Base-by-base conservation (phyloP, 2,888 invertebrate species). In the Aspidiotus destructor region DNA sequence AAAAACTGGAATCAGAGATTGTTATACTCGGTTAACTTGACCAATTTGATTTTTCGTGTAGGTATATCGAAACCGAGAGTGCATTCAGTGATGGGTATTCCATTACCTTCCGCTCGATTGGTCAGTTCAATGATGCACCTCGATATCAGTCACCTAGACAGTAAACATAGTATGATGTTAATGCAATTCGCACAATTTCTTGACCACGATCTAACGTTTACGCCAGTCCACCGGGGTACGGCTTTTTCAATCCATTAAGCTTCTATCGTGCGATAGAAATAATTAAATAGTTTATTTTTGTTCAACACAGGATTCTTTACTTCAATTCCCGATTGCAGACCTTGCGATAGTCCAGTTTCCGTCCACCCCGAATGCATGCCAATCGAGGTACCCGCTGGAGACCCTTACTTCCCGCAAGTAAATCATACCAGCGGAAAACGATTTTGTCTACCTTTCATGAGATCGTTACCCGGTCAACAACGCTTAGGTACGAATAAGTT, bases 161-260 rank as follows among this genome's bases (percentile, higher is more conserved):
- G 86, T 0, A 82, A 92, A 8, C 94, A 95, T 78, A 89, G 92
- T 0, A 80, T 95, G 16, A 90, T 95, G 88, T 84, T 89, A 54
- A 96, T 96, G 95, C 95, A 95, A 80, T 95, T 86, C 75, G 95
- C 93, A 0, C 95, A 96, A 77, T 88, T 97, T 75, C 77, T 96
- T 17, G 96, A 96, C 77, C 96, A 96, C 79, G 96, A 96, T 77
- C 81, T 97, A 63, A 95, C 95, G 0, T 86, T 94, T 84, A 94
- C 95, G 0, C 96, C 93, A 1, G 91, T 92, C 68, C 91, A 89
- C 75, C 90, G 90, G 81, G 91, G 85, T 83, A 74, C 28, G 1
- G 28, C 5, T 28, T 28, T 28, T 5, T 28, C 28, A 1, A 28
- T 28, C 28, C 5, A 28, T 28, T 28, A 28, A 28, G 1, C 28